phyloP scores from a whole-genome alignment of 1,140 invertebrate genomes.

The Nasonia vitripennis region DNA sequence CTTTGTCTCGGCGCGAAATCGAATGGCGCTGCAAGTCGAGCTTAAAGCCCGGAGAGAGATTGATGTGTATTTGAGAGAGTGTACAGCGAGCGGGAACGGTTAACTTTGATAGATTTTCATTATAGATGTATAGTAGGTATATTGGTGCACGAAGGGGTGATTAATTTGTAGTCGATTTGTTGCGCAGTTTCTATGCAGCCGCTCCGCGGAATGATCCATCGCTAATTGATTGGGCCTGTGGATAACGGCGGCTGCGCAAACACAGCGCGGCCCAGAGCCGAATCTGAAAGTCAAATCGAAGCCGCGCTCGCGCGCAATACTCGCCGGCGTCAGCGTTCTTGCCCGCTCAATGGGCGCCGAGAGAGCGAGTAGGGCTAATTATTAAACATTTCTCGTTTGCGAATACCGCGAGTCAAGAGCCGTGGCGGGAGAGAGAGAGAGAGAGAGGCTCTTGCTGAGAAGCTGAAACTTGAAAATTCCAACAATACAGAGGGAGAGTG shows the following conservation, averaged over 20 bases:
- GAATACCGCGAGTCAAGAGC: too few relatives aligned
- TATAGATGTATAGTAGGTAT: too few relatives aligned
- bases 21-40: neutral
- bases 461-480: neutral
- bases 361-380: neutral
- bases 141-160: neutral
- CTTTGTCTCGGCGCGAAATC: neutral
- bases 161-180: conserved; percentile 1
- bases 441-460: neutral
- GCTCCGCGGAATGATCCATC: neutral
- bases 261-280: too few relatives aligned
- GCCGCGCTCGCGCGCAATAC: too few relatives aligned
- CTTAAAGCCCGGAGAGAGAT: neutral
- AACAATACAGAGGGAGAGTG: neutral
- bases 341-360: too few relatives aligned
- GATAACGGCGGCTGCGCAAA: neutral
- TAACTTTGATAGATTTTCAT: neutral
- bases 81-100: too few relatives aligned
- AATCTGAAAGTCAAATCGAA: too few relatives aligned
- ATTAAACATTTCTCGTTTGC: neutral
- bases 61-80: neutral
- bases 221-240: neutral
- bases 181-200: neutral
- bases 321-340: neutral
- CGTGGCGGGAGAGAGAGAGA: too few relatives aligned